These are phyloP conservation scores for Plestiodon gilberti DNA, from an alignment of 2,113 vertebrate species.

Conservation along the genomic window DNA sequence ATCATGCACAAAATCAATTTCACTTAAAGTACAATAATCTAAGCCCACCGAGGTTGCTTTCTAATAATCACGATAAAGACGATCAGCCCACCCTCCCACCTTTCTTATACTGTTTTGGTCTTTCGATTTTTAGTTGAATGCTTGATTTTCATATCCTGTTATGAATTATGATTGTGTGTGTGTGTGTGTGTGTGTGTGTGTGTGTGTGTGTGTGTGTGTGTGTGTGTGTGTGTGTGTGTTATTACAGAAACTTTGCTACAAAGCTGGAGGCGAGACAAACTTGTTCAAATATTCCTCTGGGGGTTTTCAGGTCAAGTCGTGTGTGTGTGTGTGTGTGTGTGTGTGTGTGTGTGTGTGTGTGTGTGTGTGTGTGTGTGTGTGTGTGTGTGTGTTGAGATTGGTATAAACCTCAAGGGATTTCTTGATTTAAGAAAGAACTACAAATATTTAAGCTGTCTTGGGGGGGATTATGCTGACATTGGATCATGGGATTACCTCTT, in stretches of 20 bases:
- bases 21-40: conserved; percentile 84
- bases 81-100: conserved; percentile 43
- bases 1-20: conserved; percentile 86
- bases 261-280: conserved; percentile 60
- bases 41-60: conserved; percentile 72
- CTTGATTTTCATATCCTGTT: conserved; percentile 68
- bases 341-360: no score
- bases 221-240: conserved; percentile 57
- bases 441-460: conserved; percentile 77
- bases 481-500: conserved; percentile 74
- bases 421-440: conserved; percentile 75
- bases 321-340: no score
- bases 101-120: conserved; percentile 30
- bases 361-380: no score
- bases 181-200: conserved; percentile 23
- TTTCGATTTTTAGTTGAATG: conserved; percentile 58
- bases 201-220: conserved; percentile 58
- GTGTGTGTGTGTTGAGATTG: conserved; percentile 69
- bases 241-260: conserved; percentile 60
- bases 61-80: conserved; percentile 79
- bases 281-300: conserved; percentile 64
- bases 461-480: conserved; percentile 74
- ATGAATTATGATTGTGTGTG: conserved; percentile 69
- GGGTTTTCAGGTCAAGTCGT: conserved; percentile 59
- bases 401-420: conserved; percentile 71